These are phyloP conservation scores for Drosophila arawakana DNA, from an alignment of 1,140 invertebrate species.

Conservation along the genomic window DNA sequence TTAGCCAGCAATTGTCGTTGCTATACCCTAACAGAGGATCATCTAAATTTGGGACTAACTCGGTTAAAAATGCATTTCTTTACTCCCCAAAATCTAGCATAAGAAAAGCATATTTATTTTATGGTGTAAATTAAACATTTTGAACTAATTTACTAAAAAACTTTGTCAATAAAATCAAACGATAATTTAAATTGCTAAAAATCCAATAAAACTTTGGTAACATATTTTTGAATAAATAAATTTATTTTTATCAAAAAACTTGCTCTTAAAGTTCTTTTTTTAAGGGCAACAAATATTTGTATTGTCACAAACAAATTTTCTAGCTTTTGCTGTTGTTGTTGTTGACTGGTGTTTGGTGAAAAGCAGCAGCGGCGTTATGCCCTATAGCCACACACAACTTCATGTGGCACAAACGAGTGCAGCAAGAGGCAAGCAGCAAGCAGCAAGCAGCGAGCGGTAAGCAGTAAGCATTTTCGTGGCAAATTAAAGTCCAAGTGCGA, in stretches of 20 bases:
- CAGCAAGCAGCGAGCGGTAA: conserved; percentile 1
- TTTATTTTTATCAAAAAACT: too few relatives aligned
- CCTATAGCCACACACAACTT: conserved; percentile 45
- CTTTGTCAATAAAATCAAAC: too few relatives aligned
- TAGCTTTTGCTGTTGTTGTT: conserved; percentile 13
- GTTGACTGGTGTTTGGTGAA: conserved; percentile 28
- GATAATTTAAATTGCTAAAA: too few relatives aligned
- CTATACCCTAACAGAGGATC: conserved; percentile 2
- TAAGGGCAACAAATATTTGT: neutral
- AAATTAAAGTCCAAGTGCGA: conserved; percentile 82
- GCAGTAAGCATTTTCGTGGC: conserved; percentile 56
- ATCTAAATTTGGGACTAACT: neutral
- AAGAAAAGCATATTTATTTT: too few relatives aligned
- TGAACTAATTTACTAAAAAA: too few relatives aligned
- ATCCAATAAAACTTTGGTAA: too few relatives aligned
- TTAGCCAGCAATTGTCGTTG: conserved; percentile 26
- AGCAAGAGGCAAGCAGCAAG: conserved; percentile 29
- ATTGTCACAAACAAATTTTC: neutral
- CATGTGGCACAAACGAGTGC: conserved; percentile 51
- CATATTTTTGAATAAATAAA: too few relatives aligned
- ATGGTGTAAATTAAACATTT: too few relatives aligned
- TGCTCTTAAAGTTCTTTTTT: too few relatives aligned
- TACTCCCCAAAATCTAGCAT: too few relatives aligned
- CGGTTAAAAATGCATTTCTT: too few relatives aligned
- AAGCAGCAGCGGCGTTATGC: conserved; percentile 57